Base-by-base conservation (phyloP, 2,797 vertebrate species). In the Euthynnus affinis region DNA sequence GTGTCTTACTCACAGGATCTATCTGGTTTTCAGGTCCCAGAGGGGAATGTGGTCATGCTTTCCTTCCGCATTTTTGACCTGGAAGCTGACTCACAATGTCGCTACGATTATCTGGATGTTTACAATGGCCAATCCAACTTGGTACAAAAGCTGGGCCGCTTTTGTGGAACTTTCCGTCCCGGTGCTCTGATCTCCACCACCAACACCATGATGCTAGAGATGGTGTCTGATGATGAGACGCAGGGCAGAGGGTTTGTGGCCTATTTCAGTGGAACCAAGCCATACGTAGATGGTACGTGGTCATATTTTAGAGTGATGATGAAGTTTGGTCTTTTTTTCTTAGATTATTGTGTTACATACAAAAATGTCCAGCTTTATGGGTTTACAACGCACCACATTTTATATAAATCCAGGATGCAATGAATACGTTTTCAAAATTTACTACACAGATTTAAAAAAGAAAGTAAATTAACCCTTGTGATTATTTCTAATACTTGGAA, bases 81-180 rank as follows among this genome's bases (percentile, higher is more conserved):
- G 82, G 97, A 98, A 86, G 94, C 96, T 0, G 96, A 97, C 84
- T 90, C 97, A 1, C 86, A 92, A 20, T 98, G 97, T 60, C 96
- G 96, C 32, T 98, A 97, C 0, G 97, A 98, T 84, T 96, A 95
- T 70, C 90, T 98, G 80, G 96, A 97, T 9, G 90, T 97, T 34
- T 98, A 96, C 86, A 97, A 96, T 0, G 96, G 97, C 9, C 89
- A 94, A 27, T 91, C 95, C 25, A 91, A 92, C 52, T 88, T 93
- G 6, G 93, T 93, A 23, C 96, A 97, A 87, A 95, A 96, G 64
- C 94, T 98, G 14, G 97, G 97, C 0, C 96, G 96, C 1, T 97
- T 97, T 83, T 98, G 97, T 12, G 97, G 97, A 69, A 98, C 97
- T 1, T 98, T 98, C 91, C 93, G 97, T 1, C 97, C 97, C 0